Base-by-base conservation (phyloP, 2,797 vertebrate genomes). In the Alcedo quadribrachys region DNA sequence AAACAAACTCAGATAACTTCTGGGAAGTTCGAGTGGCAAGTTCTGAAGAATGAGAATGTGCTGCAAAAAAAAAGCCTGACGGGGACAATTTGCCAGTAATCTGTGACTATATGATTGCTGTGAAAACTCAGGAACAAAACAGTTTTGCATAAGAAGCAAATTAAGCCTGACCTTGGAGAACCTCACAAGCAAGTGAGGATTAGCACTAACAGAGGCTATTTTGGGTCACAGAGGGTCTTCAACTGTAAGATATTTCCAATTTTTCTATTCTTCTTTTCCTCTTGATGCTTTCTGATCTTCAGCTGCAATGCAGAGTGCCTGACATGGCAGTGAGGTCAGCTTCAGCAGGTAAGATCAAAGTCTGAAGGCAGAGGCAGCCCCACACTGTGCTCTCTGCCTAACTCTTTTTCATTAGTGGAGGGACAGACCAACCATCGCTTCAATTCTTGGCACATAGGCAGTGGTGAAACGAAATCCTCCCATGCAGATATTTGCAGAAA, bases 261-360 rank as follows among this genome's bases (percentile, higher is more conserved):
- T 93, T 95, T 95, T 83, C 74, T 85, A 6, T 92, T 90, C 55
- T 73, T 75, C 62, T 81, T 93, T 85, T 82, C 65, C 66, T 87
- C 79, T 78, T 63, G 73, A 45, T 69, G 63, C 25, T 92, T 94
- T 94, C 79, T 89, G 88, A 85, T 81, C 37, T 60, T 87, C 67
- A 76, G 70, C 62, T 63, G 85, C 82, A 43, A 17, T 17, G 27
- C 62, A 81, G 71, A 78, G 62, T 82, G 58, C 40, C 73, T 89
- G 63, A 53, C 73, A 73, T 6, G 33, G 80, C 70, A 83, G 62
- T 25, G 80, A 87, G 82, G 92, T 92, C 79, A 87, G 74, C 57
- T 81, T 91, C 77, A 61, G 82, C 73, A 95, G 87, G 89, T 95
- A 86, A 95, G 85, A 95, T 94, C 85, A 94, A 96, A 96, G 93